Evolutionary conservation across 2,888 invertebrate genomes (phyloP), one percentile per base, ranked within the genome.

Genomic region (Coelinius sp.): DNA sequence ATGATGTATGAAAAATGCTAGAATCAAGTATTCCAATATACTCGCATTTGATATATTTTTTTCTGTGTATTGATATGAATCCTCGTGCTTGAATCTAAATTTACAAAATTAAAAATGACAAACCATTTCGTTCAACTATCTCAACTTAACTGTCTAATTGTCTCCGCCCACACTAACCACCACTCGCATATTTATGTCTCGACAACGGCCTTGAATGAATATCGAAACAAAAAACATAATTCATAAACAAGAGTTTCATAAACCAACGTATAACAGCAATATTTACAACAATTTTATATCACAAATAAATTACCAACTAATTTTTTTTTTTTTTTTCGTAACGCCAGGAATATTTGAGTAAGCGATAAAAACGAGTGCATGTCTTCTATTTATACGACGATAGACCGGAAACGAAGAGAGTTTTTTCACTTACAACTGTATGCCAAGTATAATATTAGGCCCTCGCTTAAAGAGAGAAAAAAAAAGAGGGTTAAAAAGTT

Each of bases 31-130:
- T n/a, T n/a, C n/a, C n/a, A n/a, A n/a, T n/a, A n/a, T n/a, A n/a
- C n/a, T n/a, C n/a, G n/a, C n/a, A n/a, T n/a, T n/a, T n/a, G n/a
- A n/a, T n/a, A n/a, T n/a, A n/a, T n/a, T n/a, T n/a, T n/a, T n/a
- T n/a, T n/a, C n/a, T n/a, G n/a, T n/a, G n/a, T n/a, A n/a, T n/a
- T n/a, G 4, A 41, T 41, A 41, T 4, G n/a, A 81, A 76, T 83
- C 84, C 84, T 85, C 84, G 80, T 82, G 65, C 12, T 70, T 31
- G 69, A 12, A 12, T 41, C n/a, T n/a, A 78, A 80, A 85, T 85
- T 84, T 84, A 85, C 83, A 77, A 80, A 76, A 78, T 75, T 75
- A 72, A 77, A 68, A 76, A 53, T 75, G 73, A 56, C 74, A 71
- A 73, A 76, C 75, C 75, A 69, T 73, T 76, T 75, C 71, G 68